Evolutionary conservation across 1,140 invertebrate genomes (phyloP), one percentile per base, ranked within the genome.

Genomic region (Aphis gossypii): DNA sequence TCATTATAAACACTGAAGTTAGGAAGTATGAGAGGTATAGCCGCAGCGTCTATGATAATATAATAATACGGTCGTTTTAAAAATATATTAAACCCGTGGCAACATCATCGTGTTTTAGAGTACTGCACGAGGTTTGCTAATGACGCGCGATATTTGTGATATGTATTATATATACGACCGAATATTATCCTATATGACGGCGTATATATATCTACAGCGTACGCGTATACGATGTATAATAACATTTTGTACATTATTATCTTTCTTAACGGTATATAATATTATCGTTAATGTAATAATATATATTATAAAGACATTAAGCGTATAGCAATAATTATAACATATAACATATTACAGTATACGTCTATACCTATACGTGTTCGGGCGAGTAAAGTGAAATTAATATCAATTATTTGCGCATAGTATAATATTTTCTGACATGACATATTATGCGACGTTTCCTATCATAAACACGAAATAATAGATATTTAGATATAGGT

Each of bases 271-370:
- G 60, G 60, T 76, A 76, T n/a, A 51, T 51, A 46, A 51, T 51
- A 68, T 68, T n/a, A 76, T 76, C 60, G 11, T 68, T 76, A 76
- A 76, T n/a, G 60, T 76, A 76, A 76, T 76, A 76, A 76, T 60
- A 7, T 30, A n/a, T 76, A 76, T 76, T 76, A 76, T 76, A 76
- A 68, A 68, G 60, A 76, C 30, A 76, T 76, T 76, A 76, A 76
- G 30, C 35, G 1, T 76, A 20, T n/a, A 76, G 14, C 60, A 76
- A 30, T 9, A 46, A 11, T 3, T n/a, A 68, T n/a, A 68, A n/a
- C 4, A 6, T 3, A 60, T 3, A 60, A 30, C 21, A n/a, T 68
- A 30, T 6, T 11, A 60, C 11, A 60, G 11, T 14, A 60, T 30
- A 14, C 5, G 0, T 30, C 9, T 60, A 25, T n/a, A 54, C 54